Base-by-base conservation (phyloP, 2,888 invertebrate species). In the Mimumesa dahlbomi region DNA sequence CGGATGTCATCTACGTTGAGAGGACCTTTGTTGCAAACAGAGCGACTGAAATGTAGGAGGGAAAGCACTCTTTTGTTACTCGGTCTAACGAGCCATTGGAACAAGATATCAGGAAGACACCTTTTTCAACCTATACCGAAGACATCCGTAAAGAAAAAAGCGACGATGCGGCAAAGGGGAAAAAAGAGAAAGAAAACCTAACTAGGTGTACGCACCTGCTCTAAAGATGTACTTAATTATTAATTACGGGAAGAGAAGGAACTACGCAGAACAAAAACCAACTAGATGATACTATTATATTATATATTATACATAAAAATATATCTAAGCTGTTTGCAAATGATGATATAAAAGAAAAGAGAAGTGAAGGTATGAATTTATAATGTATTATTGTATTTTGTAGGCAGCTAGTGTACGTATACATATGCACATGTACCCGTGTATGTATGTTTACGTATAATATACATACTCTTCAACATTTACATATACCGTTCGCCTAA, bases 211-310 rank as follows among this genome's bases (percentile, higher is more conserved):
- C 61, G 25, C 82, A 77, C 75, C 77, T 65, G 79, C 73, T 75
- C 76, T 71, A 81, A 79, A 79, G 77, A 79, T 85, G 86, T 87
- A 87, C 87, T 87, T 87, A 87, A 86, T 75, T 83, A 79, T 72
- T 75, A 80, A 84, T 75, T 76, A 75, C 68, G 43, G 34, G 76
- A 50, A 73, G 56, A 56, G 71, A 75, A 69, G 59, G 67, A 73
- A 73, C 76, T 74, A 76, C 50, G 69, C 74, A 76, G 57, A 82
- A 71, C 61, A 75, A 77, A n/a, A 78, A 81, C 74, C 75, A 76
- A 81, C 77, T 80, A 80, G 80, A 75, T 79, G 74, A 82, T 81
- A 82, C 78, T 77, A 82, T 72, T 71, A 83, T 75, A 67, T 72
- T 73, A 75, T 78, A 81, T 78, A 75, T 71, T 68, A 81, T 80